Evolutionary conservation across 2,113 vertebrate genomes (phyloP), one percentile per base, ranked within the genome.

Genomic region (Solea senegalensis): DNA sequence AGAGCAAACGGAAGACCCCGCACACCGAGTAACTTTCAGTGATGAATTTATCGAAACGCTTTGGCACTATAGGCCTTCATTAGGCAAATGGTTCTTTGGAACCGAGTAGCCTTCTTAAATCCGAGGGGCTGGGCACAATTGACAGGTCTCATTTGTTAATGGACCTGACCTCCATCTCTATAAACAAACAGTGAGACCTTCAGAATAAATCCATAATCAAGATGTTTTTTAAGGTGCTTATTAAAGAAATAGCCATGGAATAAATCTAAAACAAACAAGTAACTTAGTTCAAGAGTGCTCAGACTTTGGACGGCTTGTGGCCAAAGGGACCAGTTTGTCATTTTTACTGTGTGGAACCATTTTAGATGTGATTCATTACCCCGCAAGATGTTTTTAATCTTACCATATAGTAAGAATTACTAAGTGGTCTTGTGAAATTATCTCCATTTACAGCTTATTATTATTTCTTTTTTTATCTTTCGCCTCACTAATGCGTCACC

Each of bases 321-420:
- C 89, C 86, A 87, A 78, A 86, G 74, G 83, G 74, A 60, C 76
- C 80, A 74, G 54, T 64, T 81, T 76, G 65, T 88, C 82, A 76
- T 34, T 74, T 79, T 84, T 76, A 78, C 72, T 16, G 60, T 84
- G 62, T 72, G 26, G 14, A 65, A 51, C 60, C 52, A 28, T 76
- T 77, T 78, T 39, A 28, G 40, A 54, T 54, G n/a, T 50, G 74
- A 69, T 72, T 65, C 68, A 78, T 76, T 65, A 49, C 7, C 21
- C 44, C 62, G 27, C 48, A 51, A 40, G 10, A 7, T 21, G 15
- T n/a, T 64, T 15, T 63, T 55, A 5, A 52, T 54, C 43, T 53
- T 49, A 51, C 28, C 45, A 40, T 57, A 69, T 39, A 53, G 34
- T 61, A n/a, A 68, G 26, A 8, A 59, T 74, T 14, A 49, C 11